Conservation (phyloP, 2,888 invertebrate species). For the Myopa testacea region DNA sequence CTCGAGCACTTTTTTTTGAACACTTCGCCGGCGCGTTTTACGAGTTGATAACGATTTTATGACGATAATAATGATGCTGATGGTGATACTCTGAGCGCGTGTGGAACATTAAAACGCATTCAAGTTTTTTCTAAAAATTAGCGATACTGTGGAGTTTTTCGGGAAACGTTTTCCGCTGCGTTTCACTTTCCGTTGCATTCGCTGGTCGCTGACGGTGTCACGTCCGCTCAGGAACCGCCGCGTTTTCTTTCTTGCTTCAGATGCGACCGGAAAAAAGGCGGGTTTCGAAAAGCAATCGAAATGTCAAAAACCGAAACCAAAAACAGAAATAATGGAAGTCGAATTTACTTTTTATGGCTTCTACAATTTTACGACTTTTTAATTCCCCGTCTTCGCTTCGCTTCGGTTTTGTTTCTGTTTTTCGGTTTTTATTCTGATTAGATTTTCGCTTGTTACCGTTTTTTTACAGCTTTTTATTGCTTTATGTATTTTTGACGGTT, state of each 20-base stretch:
- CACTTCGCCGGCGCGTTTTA: too few species aligned
- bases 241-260: background rate
- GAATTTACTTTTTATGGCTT: constrained; percentile 3
- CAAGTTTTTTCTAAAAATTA: too few species aligned
- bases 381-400: background rate
- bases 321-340: background rate
- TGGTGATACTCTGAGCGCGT: too few species aligned
- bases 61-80: too few species aligned
- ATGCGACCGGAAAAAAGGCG: background rate
- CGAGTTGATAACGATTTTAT: too few species aligned
- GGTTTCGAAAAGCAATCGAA: constrained; percentile 1
- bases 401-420: background rate
- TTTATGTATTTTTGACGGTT: background rate
- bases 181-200: background rate
- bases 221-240: background rate
- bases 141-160: too few species aligned
- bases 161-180: too few species aligned
- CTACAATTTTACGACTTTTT: constrained; percentile 8
- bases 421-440: background rate
- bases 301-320: background rate
- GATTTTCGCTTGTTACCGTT: background rate
- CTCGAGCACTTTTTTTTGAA: too few species aligned
- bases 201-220: background rate
- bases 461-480: background rate
- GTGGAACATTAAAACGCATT: too few species aligned